Evolutionary conservation across 2,888 invertebrate genomes (phyloP), one percentile per base, ranked within the genome.

Genomic region (Drosophila paranaensis): DNA sequence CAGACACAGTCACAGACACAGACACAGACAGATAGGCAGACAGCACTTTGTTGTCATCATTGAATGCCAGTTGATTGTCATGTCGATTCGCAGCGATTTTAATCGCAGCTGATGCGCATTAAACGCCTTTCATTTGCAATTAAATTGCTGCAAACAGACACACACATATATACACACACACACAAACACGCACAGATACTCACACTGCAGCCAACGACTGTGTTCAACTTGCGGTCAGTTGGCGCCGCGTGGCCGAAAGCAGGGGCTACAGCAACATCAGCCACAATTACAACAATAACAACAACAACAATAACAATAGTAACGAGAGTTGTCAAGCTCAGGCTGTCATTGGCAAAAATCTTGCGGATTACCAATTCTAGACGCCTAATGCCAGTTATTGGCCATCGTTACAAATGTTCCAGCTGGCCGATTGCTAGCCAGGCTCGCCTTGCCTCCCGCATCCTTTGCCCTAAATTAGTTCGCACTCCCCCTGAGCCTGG

Each of bases 61-160:
- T 71, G 87, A 83, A 71, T 79, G 68, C 60, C 60, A 67, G 74
- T 79, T 81, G 87, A 83, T 79, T 83, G 85, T 82, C 71, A 73
- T 82, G 77, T 81, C 77, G 81, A 82, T 85, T 88, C 81, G 85
- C 85, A 71, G 81, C 82, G 88, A 88, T 84, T 87, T 83, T 75
- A 87, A 87, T 87, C 82, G 82, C 84, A 81, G 71, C 69, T 73
- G 78, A 69, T 70, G 70, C 70, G 60, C 69, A 81, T 86, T 88
- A 88, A 86, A 89, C 84, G 89, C 88, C 86, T 84, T 88, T 79
- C 82, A 84, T 88, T 89, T 89, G 89, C 89, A 88, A 88, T 88
- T 86, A 88, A 78, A 86, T 84, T 76, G 73, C 70, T 65, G 72
- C 73, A 56, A 58, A 45, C 27, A 20, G 14, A 58, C 46, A 67